Evolutionary conservation across 2,888 invertebrate species (phyloP).

Genomic region (Cephonodes hylas): DNA sequence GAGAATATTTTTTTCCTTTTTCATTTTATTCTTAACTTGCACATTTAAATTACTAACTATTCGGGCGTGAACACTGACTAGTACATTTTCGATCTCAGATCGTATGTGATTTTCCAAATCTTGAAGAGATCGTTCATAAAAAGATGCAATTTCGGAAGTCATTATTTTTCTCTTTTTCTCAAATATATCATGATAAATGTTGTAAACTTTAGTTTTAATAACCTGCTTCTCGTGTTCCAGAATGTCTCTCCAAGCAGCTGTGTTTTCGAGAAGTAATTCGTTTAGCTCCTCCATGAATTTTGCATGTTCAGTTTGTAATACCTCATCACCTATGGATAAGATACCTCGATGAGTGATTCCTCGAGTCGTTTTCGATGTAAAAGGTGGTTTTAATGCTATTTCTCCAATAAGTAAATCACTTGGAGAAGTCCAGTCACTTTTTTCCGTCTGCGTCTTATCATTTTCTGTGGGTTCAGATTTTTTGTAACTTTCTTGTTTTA

Average conservation of each 20-base stretch:
- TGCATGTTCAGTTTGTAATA: conserved; percentile 48
- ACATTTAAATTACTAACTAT: conserved; percentile 54
- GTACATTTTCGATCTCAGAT: conserved; percentile 47
- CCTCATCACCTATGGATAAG: conserved; percentile 56
- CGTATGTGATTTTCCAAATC: conserved; percentile 60
- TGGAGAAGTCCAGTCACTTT: conserved; percentile 62
- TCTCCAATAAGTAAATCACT: conserved; percentile 65
- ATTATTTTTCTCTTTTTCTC: conserved; percentile 54
- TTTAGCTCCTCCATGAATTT: conserved; percentile 44
- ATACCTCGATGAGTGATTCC: conserved; percentile 69
- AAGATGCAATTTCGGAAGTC: conserved; percentile 51
- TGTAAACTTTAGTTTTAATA: conserved; percentile 48
- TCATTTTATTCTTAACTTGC: conserved; percentile 55
- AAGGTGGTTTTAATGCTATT: conserved; percentile 62
- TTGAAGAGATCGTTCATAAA: conserved; percentile 60
- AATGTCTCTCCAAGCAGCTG: conserved; percentile 60
- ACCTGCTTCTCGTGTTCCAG: conserved; percentile 48
- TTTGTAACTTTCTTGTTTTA: conserved; percentile 12
- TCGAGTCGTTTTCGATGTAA: conserved; percentile 70
- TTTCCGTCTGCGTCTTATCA: neutral
- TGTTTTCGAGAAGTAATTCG: conserved; percentile 52
- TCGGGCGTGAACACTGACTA: conserved; percentile 46
- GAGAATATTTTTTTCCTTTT: conserved; percentile 46
- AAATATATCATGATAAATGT: conserved; percentile 52
- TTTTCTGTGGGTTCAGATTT: conserved; percentile 13